A percentile compares a stretch with the other conserved stretches of the same genome.
Conservation (phyloP, 2,113 vertebrate genomes). For the Acrocephalus arundinaceus region DNA sequence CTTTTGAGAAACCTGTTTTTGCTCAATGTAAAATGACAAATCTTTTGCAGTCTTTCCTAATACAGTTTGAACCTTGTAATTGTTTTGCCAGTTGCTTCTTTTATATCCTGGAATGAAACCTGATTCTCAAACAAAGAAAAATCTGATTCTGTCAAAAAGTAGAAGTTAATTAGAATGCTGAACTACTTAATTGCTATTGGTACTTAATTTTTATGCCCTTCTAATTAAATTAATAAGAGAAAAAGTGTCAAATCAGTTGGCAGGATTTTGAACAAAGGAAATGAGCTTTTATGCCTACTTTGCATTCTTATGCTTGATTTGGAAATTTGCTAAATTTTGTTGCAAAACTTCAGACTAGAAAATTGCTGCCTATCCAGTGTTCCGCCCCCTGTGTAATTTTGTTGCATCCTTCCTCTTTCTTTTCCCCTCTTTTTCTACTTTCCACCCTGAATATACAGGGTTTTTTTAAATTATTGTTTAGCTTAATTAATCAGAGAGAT, state of each 20-base stretch:
- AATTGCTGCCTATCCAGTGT: neutral
- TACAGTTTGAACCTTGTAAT: neutral
- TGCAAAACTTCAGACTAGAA: neutral
- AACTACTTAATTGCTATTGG: neutral
- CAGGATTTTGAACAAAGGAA: constrained; percentile 1
- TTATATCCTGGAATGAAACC: neutral
- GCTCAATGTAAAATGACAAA: neutral
- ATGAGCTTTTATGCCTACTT: neutral
- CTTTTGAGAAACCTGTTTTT: neutral
- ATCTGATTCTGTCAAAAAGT: neutral
- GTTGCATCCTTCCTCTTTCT: neutral
- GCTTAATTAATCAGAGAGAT: neutral
- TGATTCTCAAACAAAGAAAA: neutral
- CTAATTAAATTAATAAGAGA: neutral
- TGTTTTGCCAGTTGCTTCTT: neutral
- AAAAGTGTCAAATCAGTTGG: neutral
- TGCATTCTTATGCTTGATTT: neutral
- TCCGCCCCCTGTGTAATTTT: neutral
- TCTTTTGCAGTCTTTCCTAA: neutral
- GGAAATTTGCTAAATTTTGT: neutral
- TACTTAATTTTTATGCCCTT: neutral
- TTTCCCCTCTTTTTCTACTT: neutral
- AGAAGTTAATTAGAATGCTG: neutral
- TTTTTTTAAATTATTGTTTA: neutral
- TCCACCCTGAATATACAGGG: neutral